Evolutionary conservation across 1,140 invertebrate genomes (phyloP).

Genomic region (Contarinia nasturtii): DNA sequence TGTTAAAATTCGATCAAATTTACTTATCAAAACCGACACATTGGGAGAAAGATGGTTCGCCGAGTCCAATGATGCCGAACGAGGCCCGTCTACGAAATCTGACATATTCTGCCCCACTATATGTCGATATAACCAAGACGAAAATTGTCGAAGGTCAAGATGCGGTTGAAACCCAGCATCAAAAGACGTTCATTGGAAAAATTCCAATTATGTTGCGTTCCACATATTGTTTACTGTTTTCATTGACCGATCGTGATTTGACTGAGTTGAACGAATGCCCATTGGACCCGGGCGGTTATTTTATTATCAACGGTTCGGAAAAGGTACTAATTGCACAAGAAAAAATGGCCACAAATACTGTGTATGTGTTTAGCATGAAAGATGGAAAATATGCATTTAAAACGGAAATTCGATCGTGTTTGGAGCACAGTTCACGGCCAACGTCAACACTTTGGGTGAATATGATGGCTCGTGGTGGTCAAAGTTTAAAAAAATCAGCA

Average conservation of each 20-base stretch:
- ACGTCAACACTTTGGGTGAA: constrained; percentile 97
- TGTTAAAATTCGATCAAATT: constrained; percentile 96
- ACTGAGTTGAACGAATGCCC: constrained; percentile 98
- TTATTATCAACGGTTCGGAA: constrained; percentile 91
- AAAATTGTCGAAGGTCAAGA: constrained; percentile 80
- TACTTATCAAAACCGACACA: constrained; percentile 97
- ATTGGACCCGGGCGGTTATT: constrained; percentile 92
- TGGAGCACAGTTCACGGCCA: constrained; percentile 84
- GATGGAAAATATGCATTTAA: constrained; percentile 95
- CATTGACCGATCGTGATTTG: constrained; percentile 91
- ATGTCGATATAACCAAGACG: constrained; percentile 96
- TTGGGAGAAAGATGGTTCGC: constrained; percentile 98
- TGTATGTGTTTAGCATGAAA: constrained; percentile 98
- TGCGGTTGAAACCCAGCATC: constrained; percentile 80
- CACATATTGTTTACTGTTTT: constrained; percentile 85
- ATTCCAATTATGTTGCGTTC: constrained; percentile 98
- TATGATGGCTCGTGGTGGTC: constrained; percentile 93
- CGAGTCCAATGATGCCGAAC: constrained; percentile 98
- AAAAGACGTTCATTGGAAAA: constrained; percentile 97
- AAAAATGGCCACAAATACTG: constrained; percentile 99
- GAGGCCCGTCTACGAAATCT: constrained; percentile 77
- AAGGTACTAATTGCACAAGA: constrained; percentile 96
- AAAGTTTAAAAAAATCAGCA: constrained; percentile 88
- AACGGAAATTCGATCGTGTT: constrained; percentile 87
- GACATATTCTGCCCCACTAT: constrained; percentile 92